phyloP scores from a whole-genome alignment of 1,140 invertebrate species.

The Trichomalopsis sarcophagae region DNA sequence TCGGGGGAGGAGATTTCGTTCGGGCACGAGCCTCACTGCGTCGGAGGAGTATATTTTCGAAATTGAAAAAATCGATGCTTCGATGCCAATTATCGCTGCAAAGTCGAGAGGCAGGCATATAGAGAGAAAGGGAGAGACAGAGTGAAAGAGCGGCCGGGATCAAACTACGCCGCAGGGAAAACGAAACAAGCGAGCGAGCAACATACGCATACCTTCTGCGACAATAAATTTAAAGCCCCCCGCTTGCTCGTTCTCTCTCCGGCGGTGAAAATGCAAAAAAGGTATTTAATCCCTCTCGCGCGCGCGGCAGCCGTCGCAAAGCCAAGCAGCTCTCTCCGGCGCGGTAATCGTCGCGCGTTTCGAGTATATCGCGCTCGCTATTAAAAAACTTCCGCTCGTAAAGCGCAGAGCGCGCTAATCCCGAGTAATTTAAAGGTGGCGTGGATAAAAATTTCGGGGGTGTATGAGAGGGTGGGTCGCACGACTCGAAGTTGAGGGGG shows the following conservation, averaged over 20 bases:
- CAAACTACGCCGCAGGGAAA: conserved; percentile 16
- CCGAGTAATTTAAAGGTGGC: conserved; percentile 63
- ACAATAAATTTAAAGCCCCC: conserved; percentile 53
- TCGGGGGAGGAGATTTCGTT: too few relatives aligned
- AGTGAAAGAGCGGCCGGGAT: not conserved
- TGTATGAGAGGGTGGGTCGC: conserved; percentile 22
- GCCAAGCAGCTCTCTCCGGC: not conserved
- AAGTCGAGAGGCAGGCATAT: not conserved
- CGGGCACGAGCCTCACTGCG: too few relatives aligned
- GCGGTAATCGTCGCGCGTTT: not conserved
- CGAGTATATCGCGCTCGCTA: conserved; percentile 51
- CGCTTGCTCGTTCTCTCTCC: not conserved
- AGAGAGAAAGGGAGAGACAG: too few relatives aligned
- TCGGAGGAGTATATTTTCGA: not conserved
- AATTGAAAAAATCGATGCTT: not conserved
- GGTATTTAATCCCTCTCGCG: conserved; percentile 50
- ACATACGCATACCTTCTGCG: conserved; percentile 26
- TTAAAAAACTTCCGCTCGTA: conserved; percentile 66
- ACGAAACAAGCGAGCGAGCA: conserved; percentile 2
- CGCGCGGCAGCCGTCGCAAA: not conserved
- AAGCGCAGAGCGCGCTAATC: conserved; percentile 63
- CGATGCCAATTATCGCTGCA: too few relatives aligned
- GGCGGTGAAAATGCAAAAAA: conserved; percentile 62
- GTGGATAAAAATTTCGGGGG: conserved; percentile 58
- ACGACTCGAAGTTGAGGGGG: not conserved